Evolutionary conservation across 2,113 vertebrate genomes (phyloP), one percentile per base, ranked within the genome.

Genomic region (Symphodus melops): DNA sequence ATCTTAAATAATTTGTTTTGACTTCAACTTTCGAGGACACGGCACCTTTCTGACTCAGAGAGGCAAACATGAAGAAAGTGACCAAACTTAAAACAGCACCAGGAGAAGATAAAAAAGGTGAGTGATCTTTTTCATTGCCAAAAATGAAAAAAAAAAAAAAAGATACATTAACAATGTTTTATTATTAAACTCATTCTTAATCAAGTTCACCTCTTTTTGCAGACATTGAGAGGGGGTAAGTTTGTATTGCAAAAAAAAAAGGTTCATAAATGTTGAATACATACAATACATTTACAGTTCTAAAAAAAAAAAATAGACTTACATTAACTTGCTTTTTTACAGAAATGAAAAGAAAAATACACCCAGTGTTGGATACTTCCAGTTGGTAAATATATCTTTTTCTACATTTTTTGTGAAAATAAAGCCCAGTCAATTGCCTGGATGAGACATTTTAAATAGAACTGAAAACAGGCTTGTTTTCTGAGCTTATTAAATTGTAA

Each of bases 321-420:
- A 19, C 36, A 9, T 23, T 48, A 19, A 1, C 56, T 63, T 46
- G 46, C 17, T 67, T 12, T 76, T 63, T 89, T 72, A 33, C 77
- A 92, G 89, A 66, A 44, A 63, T 48, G 64, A 87, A 37, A 86
- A 90, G 73, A 86, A 91, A 67, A 85, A 88, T 4, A n/a, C 33
- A 1, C 69, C 87, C 14, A 81, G 72, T 41, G 70, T 96, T 75
- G 93, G 93, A 79, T 96, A 91, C 82, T 95, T 95, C 89, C 85
- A 94, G 33, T 79, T 96, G 93, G 94, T 95, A 91, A 91, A 41
- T 73, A 62, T 48, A 20, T 57, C 63, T 19, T 41, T 62, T 10
- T 17, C 51, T 20, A 62, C 3, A 19, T 41, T 1, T 48, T 48
- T 46, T 11, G 16, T 44, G 2, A 10, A 41, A 17, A 48, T 48